Evolutionary conservation across 2,888 invertebrate genomes (phyloP).

Genomic region (Junonia oenone): DNA sequence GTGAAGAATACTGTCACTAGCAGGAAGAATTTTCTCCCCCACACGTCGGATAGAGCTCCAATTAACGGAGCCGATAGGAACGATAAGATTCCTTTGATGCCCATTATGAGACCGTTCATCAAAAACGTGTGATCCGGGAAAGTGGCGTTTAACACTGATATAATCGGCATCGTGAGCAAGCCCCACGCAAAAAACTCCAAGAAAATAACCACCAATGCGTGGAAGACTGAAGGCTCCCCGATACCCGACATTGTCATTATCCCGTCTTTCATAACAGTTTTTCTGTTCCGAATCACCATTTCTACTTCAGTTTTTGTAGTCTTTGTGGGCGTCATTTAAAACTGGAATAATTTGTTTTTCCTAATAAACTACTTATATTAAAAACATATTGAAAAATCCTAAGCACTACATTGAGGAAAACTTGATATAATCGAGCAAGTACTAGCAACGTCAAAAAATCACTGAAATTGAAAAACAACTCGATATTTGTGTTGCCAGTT

Average conservation of each 20-base stretch:
- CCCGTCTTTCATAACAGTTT: slow-evolving; percentile 92
- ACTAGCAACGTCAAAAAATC: slow-evolving; percentile 69
- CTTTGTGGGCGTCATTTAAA: slow-evolving; percentile 85
- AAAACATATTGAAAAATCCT: slow-evolving; percentile 62
- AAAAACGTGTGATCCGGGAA: slow-evolving; percentile 99
- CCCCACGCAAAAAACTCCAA: slow-evolving; percentile 99
- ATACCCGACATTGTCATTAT: slow-evolving; percentile 93
- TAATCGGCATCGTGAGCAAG: slow-evolving; percentile 97
- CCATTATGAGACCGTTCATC: slow-evolving; percentile 99
- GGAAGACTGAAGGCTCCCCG: slow-evolving; percentile 97
- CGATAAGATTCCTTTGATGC: slow-evolving; percentile 97
- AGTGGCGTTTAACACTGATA: slow-evolving; percentile 95
- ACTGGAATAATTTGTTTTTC: slow-evolving; percentile 52
- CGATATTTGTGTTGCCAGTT: slow-evolving; percentile 54
- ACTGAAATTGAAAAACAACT: slow-evolving; percentile 74
- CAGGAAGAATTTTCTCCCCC: slow-evolving; percentile 98
- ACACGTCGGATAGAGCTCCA: slow-evolving; percentile 98
- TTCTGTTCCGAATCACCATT: slow-evolving; percentile 92
- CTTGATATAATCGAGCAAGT: slow-evolving; percentile 53
- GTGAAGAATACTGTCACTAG: slow-evolving; percentile 99
- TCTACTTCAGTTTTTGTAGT: slow-evolving; percentile 91
- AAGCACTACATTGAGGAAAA: slow-evolving; percentile 66
- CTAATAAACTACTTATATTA: slow-evolving; percentile 65
- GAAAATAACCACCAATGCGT: slow-evolving; percentile 99
- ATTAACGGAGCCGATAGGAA: slow-evolving; percentile 98